phyloP scores from a whole-genome alignment of 2,113 vertebrate species.

The Chinchilla lanigera region DNA sequence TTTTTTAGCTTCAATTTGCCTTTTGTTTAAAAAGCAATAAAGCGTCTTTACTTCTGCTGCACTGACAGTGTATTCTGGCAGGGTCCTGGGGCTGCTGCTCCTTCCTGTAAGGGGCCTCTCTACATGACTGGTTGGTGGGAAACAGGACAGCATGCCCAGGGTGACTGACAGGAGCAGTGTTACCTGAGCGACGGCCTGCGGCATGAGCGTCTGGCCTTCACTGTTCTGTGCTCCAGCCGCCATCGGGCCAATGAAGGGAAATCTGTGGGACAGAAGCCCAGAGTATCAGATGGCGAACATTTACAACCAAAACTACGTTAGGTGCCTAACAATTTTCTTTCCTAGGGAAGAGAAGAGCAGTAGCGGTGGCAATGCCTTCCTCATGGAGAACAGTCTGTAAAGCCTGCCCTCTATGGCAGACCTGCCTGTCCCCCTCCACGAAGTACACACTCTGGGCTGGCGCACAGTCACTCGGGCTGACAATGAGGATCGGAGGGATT shows the following conservation, averaged over 20 bases:
- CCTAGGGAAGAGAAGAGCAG: neutral
- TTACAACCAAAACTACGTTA: accelerated
- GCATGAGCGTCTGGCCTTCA: slow-evolving; percentile 87
- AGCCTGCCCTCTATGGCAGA: neutral
- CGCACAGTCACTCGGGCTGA: too few relatives aligned
- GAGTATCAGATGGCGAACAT: neutral
- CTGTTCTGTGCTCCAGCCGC: slow-evolving; percentile 82
- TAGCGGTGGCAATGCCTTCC: accelerated
- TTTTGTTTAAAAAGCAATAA: neutral
- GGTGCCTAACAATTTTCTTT: neutral
- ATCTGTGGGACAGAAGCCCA: slow-evolving; percentile 83
- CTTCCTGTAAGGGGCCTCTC: neutral
- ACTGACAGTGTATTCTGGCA: neutral
- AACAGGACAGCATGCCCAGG: neutral
- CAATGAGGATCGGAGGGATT: neutral
- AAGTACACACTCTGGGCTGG: neutral
- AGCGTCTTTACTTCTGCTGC: neutral
- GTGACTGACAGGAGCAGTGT: neutral
- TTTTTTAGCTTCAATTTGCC: neutral
- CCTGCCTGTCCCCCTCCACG: accelerated
- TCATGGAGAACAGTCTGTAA: accelerated
- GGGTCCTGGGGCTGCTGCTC: neutral
- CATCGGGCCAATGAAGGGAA: slow-evolving; percentile 91
- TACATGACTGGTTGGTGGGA: neutral
- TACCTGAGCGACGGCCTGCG: slow-evolving; percentile 90